Evolutionary conservation across 2,888 invertebrate genomes (phyloP).

Genomic region (Drosophila setosimentum): DNA sequence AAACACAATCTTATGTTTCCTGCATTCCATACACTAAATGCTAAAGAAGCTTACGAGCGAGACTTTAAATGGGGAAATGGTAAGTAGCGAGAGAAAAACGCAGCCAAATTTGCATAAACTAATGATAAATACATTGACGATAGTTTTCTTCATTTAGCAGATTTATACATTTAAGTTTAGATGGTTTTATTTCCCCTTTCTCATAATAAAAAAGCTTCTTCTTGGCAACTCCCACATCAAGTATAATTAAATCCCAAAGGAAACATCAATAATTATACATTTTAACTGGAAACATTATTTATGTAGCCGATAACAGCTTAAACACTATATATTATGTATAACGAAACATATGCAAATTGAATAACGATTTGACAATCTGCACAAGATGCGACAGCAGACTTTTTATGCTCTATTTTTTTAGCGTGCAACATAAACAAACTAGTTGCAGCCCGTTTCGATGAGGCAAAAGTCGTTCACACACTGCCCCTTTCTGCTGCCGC

Average conservation of each 20-base stretch:
- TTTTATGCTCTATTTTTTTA: constrained; percentile 21
- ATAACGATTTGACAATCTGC: constrained; percentile 6
- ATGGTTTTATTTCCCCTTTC: not conserved
- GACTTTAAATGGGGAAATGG: not conserved
- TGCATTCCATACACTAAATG: constrained; percentile 2
- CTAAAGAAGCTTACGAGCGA: constrained; percentile 2
- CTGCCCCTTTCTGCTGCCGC: not conserved
- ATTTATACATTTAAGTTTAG: not conserved
- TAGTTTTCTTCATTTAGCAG: too few relatives aligned
- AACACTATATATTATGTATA: not conserved
- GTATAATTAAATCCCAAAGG: constrained; percentile 10
- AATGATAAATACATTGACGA: not conserved
- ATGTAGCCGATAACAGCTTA: not conserved
- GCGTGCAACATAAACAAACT: constrained; percentile 24
- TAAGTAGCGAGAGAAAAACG: not conserved
- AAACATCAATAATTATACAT: not conserved
- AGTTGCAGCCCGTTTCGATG: constrained; percentile 24
- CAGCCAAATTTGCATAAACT: not conserved
- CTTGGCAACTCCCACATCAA: not conserved
- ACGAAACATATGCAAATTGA: not conserved
- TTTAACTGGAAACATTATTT: not conserved
- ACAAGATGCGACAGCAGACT: constrained; percentile 11
- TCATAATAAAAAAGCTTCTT: not conserved
- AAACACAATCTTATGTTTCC: not conserved
- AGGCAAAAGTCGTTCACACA: constrained; percentile 22